Evolutionary conservation across 92 coral and sea anemone genomes (phyloP), one percentile per base, ranked within the genome.

Genomic region (Muricea muricata): DNA sequence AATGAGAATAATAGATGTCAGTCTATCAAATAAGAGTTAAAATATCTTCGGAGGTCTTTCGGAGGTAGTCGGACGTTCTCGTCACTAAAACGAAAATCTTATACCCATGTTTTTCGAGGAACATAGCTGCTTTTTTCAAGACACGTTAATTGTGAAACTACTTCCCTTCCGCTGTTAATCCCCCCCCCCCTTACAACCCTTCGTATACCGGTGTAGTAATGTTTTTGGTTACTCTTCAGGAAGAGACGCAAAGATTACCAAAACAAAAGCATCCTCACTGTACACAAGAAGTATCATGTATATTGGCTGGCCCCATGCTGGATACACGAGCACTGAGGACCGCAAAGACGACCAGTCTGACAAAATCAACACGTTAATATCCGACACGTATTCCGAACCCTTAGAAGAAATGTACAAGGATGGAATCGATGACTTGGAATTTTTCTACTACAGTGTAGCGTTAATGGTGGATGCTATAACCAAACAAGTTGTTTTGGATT

Each of bases 401-500:
- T 74, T 92, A 2, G 81, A 83, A 12, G 34, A 67, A n/a, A 68
- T 73, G 4, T 89, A 86, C 78, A 34, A 83, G 23, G 79, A 87
- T 47, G 93, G 93, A 1, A 66, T 92, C n/a, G 93, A 89, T 2
- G 67, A 70, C 10, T 35, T 89, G 75, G 86, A 86, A 52, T 73
- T 92, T 24, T 84, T 76, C 24, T 92, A 92, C 67, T 33, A 68
- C 11, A 85, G 86, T 57, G 42, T 57, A 24, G 79, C 93, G 14
- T 68, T 92, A 41, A 71, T 84, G 55, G 75, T 83, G 65, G 85
- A 85, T 35, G 84, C 91, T 9, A 79, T 86, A 4, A 82, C 84
- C 8, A 88, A 70, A 45, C 93, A 89, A 78, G 95, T 92, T 46
- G 50, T 89, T 50, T 73, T 68, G 28, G 95, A 92, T 56, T 78